These are phyloP conservation scores for Carcinoscorpius rotundicauda DNA, from an alignment of 1,140 invertebrate genomes.

Conservation along the genomic window DNA sequence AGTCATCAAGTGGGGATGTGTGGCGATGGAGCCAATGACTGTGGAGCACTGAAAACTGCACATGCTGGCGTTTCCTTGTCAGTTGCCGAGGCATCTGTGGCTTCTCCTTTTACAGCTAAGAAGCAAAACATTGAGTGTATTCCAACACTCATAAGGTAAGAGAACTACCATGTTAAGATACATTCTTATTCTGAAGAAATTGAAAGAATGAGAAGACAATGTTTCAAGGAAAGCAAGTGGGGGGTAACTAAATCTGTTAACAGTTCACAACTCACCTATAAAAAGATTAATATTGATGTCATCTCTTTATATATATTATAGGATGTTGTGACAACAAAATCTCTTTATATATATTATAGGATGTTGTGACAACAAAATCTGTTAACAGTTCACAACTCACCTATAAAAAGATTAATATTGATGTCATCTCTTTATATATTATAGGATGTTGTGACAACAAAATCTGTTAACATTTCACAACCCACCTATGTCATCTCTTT, in stretches of 20 bases:
- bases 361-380: no score
- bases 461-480: no score
- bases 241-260: neutral
- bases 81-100: constrained; percentile 88
- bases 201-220: no score
- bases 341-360: no score
- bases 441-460: no score
- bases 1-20: constrained; percentile 77
- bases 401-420: no score
- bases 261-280: neutral
- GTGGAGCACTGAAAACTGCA: constrained; percentile 78
- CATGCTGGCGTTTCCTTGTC: constrained; percentile 94
- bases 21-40: constrained; percentile 96
- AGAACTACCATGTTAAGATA: neutral
- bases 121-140: constrained; percentile 81
- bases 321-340: no score
- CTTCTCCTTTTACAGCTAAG: constrained; percentile 89
- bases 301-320: no score
- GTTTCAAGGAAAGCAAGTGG: neutral
- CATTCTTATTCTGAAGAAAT: neutral
- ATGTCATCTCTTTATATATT: no score
- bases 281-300: no score
- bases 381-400: no score
- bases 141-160: constrained; percentile 55
- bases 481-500: no score